Evolutionary conservation across 2,113 vertebrate species (phyloP).

Genomic region (Gymnarchus niloticus): DNA sequence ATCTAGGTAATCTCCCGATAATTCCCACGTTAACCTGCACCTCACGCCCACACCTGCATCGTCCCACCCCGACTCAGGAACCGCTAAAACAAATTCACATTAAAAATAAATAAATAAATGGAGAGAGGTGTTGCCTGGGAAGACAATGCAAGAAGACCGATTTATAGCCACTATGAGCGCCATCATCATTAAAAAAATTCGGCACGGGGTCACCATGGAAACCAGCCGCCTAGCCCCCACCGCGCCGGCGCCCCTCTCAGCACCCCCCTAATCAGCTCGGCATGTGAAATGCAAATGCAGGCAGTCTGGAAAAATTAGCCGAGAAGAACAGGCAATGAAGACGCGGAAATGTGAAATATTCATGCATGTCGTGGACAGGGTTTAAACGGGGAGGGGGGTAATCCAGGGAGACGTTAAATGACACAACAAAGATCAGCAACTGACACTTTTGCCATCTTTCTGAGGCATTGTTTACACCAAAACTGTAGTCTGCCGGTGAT

Average conservation of each 20-base stretch:
- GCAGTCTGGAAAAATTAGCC: slow-evolving; percentile 96
- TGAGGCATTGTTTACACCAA: slow-evolving; percentile 90
- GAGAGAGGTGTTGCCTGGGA: slow-evolving; percentile 55
- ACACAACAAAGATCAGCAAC: slow-evolving; percentile 97
- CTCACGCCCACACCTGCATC: slow-evolving; percentile 42
- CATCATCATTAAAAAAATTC: slow-evolving; percentile 92
- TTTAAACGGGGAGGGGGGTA: slow-evolving; percentile 51
- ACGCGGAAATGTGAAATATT: slow-evolving; percentile 99
- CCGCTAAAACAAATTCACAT: slow-evolving; percentile 62
- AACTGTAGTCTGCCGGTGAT: slow-evolving; percentile 68
- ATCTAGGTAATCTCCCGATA: neutral
- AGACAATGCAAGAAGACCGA: slow-evolving; percentile 80
- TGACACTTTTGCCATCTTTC: slow-evolving; percentile 95
- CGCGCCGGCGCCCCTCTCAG: slow-evolving; percentile 57
- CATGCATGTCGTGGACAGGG: slow-evolving; percentile 76
- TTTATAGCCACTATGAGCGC: slow-evolving; percentile 78
- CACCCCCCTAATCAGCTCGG: slow-evolving; percentile 83
- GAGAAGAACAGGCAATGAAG: slow-evolving; percentile 84
- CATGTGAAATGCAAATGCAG: slow-evolving; percentile 98
- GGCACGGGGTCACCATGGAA: slow-evolving; percentile 91
- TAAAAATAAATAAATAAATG: too few species aligned
- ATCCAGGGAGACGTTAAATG: slow-evolving; percentile 82
- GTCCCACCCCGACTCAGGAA: slow-evolving; percentile 40
- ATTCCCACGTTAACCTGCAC: neutral
- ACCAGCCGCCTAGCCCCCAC: slow-evolving; percentile 86